These are phyloP conservation scores for Bujurquina vittata DNA, from an alignment of 2,113 vertebrate species.

Conservation along the genomic window DNA sequence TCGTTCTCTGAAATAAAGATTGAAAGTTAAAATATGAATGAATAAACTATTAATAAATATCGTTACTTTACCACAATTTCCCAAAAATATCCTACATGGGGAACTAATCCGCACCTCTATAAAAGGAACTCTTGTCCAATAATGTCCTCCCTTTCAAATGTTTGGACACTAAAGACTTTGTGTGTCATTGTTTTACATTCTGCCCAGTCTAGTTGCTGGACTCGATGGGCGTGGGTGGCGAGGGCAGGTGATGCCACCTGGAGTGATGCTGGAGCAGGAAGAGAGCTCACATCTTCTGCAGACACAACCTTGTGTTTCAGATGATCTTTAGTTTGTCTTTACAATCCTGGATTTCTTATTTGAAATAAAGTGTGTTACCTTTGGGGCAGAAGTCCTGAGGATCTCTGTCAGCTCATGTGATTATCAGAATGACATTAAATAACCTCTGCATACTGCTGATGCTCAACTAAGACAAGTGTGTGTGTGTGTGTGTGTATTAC, in stretches of 20 bases:
- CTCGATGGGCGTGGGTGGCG: neutral
- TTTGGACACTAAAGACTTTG: neutral
- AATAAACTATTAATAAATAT: neutral
- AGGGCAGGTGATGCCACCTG: neutral
- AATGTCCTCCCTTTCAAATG: neutral
- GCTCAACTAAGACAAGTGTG: constrained; percentile 7
- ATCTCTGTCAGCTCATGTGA: too few relatives aligned
- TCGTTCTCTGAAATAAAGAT: constrained; percentile 61
- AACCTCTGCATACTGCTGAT: neutral
- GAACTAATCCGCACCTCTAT: neutral
- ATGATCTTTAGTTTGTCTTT: neutral
- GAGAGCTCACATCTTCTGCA: neutral
- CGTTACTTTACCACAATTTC: neutral
- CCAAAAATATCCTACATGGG: neutral
- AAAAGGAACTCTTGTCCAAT: neutral
- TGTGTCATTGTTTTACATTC: neutral
- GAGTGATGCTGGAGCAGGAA: neutral
- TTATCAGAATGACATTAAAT: neutral
- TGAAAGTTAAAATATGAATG: neutral
- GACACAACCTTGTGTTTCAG: neutral
- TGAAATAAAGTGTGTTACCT: neutral
- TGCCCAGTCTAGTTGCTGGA: neutral
- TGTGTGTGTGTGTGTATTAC: constrained; percentile 39
- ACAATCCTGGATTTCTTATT: rapidly evolving
- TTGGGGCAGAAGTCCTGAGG: neutral